Evolutionary conservation across 2,797 vertebrate genomes (phyloP).

Genomic region (Eulemur mongoz): DNA sequence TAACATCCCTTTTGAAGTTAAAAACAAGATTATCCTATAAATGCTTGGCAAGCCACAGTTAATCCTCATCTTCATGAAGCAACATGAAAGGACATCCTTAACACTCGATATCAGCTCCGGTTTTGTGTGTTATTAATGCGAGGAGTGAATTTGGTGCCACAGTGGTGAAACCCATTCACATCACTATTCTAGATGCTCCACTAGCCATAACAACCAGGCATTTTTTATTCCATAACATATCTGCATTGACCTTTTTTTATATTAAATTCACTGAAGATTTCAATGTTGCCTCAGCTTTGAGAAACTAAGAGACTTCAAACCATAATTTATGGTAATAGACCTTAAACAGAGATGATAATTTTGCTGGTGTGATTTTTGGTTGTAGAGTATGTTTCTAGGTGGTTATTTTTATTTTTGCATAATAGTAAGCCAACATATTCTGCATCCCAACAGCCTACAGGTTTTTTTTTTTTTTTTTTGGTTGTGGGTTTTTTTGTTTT

Average conservation of each 20-base stretch:
- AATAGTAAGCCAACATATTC: not conserved
- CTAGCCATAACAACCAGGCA: slow-evolving; percentile 70
- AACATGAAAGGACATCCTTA: slow-evolving; percentile 44
- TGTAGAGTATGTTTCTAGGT: slow-evolving; percentile 34
- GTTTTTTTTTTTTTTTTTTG: not conserved
- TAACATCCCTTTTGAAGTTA: slow-evolving; percentile 58
- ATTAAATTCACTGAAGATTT: slow-evolving; percentile 69
- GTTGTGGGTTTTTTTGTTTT: not conserved
- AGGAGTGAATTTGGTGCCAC: slow-evolving; percentile 70
- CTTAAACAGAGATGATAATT: slow-evolving; percentile 68
- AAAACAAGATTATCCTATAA: slow-evolving; percentile 66
- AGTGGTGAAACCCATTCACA: slow-evolving; percentile 69
- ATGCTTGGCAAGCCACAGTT: slow-evolving; percentile 46
- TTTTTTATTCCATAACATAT: slow-evolving; percentile 74
- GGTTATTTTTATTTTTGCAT: not conserved
- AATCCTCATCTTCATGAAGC: slow-evolving; percentile 53
- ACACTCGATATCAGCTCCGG: not conserved
- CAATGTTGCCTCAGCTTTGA: slow-evolving; percentile 63
- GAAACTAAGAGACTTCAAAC: slow-evolving; percentile 72
- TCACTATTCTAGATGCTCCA: slow-evolving; percentile 64
- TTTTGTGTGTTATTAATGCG: slow-evolving; percentile 23
- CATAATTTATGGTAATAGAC: slow-evolving; percentile 67
- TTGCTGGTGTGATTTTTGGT: not conserved
- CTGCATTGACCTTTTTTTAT: slow-evolving; percentile 67
- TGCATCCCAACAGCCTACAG: not conserved